Evolutionary conservation across 2,888 invertebrate genomes (phyloP), one percentile per base, ranked within the genome.

Genomic region (Meteorus colon): DNA sequence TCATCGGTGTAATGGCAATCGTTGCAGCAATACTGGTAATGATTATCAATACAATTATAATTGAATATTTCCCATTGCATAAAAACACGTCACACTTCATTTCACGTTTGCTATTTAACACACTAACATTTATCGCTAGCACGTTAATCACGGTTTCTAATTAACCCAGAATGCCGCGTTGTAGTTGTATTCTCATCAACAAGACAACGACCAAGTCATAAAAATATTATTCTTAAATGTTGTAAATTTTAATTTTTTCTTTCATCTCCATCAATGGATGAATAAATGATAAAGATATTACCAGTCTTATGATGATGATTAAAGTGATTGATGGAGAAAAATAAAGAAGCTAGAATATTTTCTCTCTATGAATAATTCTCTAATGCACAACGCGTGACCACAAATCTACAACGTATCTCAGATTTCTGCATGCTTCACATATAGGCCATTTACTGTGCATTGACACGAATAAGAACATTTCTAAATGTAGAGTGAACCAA

Each of bases 1-100:
- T 86, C 5, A 87, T 89, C 60, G 89, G 85, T 80, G 83, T 87
- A 73, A 89, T 89, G 89, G 86, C 88, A 41, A 86, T 89, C 37
- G 84, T 87, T n/a, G 84, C 87, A 27, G 84, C 87, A n/a, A 78
- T 88, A 45, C 73, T 89, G 84, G 89, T 89, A 81, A 55, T 55
- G 19, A 89, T 87, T 86, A 79, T 77, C 24, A 70, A 66, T 67
- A 24, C 19, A 74, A 72, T 69, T 27, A 74, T 55, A n/a, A 59
- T 51, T 16, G 63, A 72, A 19, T 34, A 31, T 24, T 60, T 51
- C 45, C 2, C 14, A 24, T 65, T 65, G 37, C 65, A 37, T 37
- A 65, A 24, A 24, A 34, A 37, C 65, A 65, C 12, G 41, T 62
- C 65, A 34, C 34, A 19, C 19, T 66, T 45, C 37, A 16, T 24